Percentiles rank a stretch among this genome's conserved stretches.
Conservation (phyloP, 2,888 invertebrate species). For the Yponomeuta cagnagella region DNA sequence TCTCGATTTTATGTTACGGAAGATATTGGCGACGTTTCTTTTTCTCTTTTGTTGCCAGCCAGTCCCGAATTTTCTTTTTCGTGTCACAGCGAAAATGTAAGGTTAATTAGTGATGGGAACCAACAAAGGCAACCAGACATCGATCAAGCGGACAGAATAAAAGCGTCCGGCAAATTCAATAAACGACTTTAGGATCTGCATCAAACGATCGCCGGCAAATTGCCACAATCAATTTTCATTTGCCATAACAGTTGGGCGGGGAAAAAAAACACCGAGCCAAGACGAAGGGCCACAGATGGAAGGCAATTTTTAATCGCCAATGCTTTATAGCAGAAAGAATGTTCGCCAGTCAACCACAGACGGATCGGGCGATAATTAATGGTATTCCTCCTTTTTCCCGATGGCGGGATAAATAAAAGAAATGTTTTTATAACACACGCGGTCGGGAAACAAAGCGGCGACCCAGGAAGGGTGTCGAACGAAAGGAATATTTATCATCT, state of each 20-base stretch:
- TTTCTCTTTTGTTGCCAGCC: slow-evolving; percentile 16
- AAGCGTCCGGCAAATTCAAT: slow-evolving; percentile 49
- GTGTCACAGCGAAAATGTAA: slow-evolving; percentile 21
- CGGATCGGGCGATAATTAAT: slow-evolving; percentile 70
- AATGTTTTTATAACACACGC: slow-evolving; percentile 34
- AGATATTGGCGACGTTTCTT: slow-evolving; percentile 54
- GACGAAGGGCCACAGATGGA: slow-evolving; percentile 47
- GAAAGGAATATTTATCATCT: slow-evolving; percentile 75
- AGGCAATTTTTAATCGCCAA: slow-evolving; percentile 66
- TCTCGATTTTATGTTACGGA: slow-evolving; percentile 69
- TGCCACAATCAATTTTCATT: slow-evolving; percentile 71
- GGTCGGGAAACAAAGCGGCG: slow-evolving; percentile 51
- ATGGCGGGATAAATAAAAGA: slow-evolving; percentile 56
- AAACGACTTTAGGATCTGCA: slow-evolving; percentile 50
- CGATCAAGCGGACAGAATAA: slow-evolving; percentile 45
- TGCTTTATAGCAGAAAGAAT: slow-evolving; percentile 44
- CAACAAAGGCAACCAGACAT: slow-evolving; percentile 34
- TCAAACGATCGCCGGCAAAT: slow-evolving; percentile 55
- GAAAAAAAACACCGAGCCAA: slow-evolving; percentile 25
- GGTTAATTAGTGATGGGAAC: slow-evolving; percentile 27
- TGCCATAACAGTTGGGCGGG: slow-evolving; percentile 27
- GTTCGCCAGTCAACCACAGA: slow-evolving; percentile 64
- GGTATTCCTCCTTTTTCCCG: slow-evolving; percentile 54
- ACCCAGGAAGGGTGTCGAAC: slow-evolving; percentile 59
- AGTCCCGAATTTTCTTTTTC: slow-evolving; percentile 10